Percentiles rank a stretch among this genome's conserved stretches.
These are phyloP conservation scores for Archips crataeganus DNA, from an alignment of 2,888 invertebrate species.

Conservation along the genomic window DNA sequence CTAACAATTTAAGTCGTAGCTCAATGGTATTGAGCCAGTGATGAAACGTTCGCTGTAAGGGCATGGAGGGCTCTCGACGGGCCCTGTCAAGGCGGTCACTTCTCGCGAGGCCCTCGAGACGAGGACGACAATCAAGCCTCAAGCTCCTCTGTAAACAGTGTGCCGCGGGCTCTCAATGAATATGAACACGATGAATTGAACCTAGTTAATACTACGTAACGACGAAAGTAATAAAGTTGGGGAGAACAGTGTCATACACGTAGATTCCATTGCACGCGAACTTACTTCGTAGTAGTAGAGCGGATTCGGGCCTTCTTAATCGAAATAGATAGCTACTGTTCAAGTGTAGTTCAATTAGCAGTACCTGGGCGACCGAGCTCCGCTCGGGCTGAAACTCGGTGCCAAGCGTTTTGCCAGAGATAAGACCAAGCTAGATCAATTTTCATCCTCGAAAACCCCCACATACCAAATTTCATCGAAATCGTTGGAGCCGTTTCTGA, in stretches of 20 bases:
- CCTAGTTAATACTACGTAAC: neutral
- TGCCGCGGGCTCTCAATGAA: slow-evolving; percentile 2
- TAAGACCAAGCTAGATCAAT: too few relatives aligned
- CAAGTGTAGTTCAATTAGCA: too few relatives aligned
- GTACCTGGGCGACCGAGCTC: too few relatives aligned
- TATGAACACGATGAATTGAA: neutral
- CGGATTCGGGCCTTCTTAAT: neutral
- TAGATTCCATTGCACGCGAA: neutral
- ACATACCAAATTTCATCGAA: too few relatives aligned
- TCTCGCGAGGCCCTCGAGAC: slow-evolving; percentile 26
- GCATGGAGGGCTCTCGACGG: slow-evolving; percentile 23
- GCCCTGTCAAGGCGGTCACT: slow-evolving; percentile 35
- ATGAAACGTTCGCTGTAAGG: slow-evolving; percentile 30
- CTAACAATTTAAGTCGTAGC: slow-evolving; percentile 23
- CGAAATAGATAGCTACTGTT: neutral
- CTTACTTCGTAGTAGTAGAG: neutral
- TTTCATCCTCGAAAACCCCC: too few relatives aligned
- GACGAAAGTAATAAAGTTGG: neutral
- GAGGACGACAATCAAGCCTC: slow-evolving; percentile 29
- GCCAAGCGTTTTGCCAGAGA: too few relatives aligned
- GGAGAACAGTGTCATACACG: neutral
- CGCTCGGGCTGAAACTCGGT: too few relatives aligned
- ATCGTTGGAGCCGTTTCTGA: too few relatives aligned
- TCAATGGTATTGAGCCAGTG: slow-evolving; percentile 3
- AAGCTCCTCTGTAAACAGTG: slow-evolving; percentile 33